Evolutionary conservation across 2,113 vertebrate genomes (phyloP), one percentile per base, ranked within the genome.

Genomic region (Zosterops borbonicus): DNA sequence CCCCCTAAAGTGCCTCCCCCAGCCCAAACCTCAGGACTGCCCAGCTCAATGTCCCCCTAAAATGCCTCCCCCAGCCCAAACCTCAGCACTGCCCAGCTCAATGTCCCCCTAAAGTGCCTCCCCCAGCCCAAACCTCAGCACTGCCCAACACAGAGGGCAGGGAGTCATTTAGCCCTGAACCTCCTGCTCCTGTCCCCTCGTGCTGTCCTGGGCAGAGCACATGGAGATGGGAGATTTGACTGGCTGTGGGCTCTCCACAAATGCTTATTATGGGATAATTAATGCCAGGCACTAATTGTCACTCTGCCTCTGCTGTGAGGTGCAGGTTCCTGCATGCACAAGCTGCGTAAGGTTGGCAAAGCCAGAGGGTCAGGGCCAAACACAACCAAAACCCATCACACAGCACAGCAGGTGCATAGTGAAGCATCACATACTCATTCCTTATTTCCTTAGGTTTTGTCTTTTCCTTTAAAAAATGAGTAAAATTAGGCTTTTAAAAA

Each of bases 371-470:
- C 60, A 58, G 35, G 35, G 20, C 17, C 62, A 50, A n/a, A 70
- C 56, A 35, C 23, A 50, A 29, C 24, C 44, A 56, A 56, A 85
- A 41, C 7, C 25, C 31, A 65, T 6, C 63, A 28, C 31, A 25
- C 0, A 0, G 13, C 27, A 28, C 25, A 19, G 14, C 1, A 1
- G 5, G 20, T 3, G 2, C 10, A 5, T 2, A 4, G 11, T 28
- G 19, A 59, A 59, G 14, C 18, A 68, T 21, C 29, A 13, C 11
- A 39, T 5, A 39, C 37, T 39, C 37, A 29, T 23, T 23, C 35
- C 22, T 65, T 95, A 39, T 90, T 94, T 55, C 44, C 28, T 77
- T 27, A 18, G 12, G 29, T 92, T 92, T 67, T 39, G 63, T 29
- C 10, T 69, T 75, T 37, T 64, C 6, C 52, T 84, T 56, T 8